Base-by-base conservation (phyloP, 2,113 vertebrate species). In the Scolopax mira region DNA sequence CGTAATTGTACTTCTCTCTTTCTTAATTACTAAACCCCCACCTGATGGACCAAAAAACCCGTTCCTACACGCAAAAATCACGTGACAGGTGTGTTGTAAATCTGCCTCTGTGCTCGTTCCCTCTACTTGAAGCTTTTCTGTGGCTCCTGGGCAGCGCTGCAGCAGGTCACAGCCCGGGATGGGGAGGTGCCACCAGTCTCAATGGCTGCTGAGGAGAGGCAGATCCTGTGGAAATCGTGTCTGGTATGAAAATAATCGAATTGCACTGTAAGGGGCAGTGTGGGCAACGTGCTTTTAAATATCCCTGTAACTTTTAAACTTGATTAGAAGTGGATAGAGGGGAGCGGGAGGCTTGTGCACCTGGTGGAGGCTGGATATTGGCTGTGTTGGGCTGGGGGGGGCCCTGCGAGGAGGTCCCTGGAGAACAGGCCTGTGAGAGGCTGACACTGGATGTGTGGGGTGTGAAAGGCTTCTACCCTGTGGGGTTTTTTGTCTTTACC, bases 381-480 rank as follows among this genome's bases (percentile, higher is more conserved):
- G n/a, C 31, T 3, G 3, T 14, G n/a, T 3, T 1, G 9, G 51
- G 66, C 57, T 58, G 79, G 70, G 79, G 33, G 31, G 25, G 1
- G 22, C 19, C 79, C 75, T 51, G 70, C 61, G 66, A 9, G 0
- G 1, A 30, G 18, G 23, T 3, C 44, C 11, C 1, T 3, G 11
- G 48, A 7, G 3, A 22, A 22, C 10, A 3, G 79, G 3, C 25
- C 25, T 23, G 67, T 4, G 5, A 24, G 70, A 7, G 18, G 41
- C 49, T 6, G 4, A 0, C 0, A 48, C 24, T 1, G 2, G 18
- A 8, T 19, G 55, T 15, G n/a, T 24, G 12, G 0, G 15, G 27
- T 57, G 67, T 39, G 3, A 1, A 15, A 10, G 7, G 9, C 64
- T 46, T 35, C 46, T 30, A 27, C 35, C 78, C 30, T 14, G 41